Evolutionary conservation across 2,888 invertebrate species (phyloP).

Genomic region (Bhutanitis thaidina): DNA sequence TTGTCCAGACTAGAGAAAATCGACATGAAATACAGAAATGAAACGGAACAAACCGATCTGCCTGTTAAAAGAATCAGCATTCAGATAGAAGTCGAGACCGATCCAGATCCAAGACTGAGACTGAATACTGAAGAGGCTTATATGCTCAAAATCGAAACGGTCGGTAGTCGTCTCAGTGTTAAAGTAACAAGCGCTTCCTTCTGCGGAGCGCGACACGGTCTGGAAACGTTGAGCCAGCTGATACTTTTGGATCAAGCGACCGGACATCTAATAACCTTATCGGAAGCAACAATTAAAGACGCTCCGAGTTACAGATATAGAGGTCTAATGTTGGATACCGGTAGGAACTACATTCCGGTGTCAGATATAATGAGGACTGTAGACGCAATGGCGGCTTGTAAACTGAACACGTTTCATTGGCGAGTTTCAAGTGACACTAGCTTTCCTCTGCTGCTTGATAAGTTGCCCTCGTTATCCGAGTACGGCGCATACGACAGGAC

Average conservation of each 20-base stretch:
- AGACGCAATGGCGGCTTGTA: conserved; percentile 91
- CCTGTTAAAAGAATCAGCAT: conserved; percentile 50
- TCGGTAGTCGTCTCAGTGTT: conserved; percentile 63
- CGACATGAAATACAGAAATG: conserved; percentile 34
- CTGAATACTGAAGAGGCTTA: conserved; percentile 87
- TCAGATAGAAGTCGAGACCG: conserved; percentile 74
- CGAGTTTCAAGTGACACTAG: conserved; percentile 92
- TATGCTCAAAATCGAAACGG: conserved; percentile 74
- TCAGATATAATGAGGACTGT: conserved; percentile 85
- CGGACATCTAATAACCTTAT: conserved; percentile 80
- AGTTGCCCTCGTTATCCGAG: conserved; percentile 85
- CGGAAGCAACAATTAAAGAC: conserved; percentile 84
- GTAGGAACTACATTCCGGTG: conserved; percentile 90
- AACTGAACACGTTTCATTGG: conserved; percentile 96
- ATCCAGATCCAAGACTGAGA: conserved; percentile 77
- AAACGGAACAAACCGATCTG: conserved; percentile 27
- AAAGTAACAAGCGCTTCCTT: conserved; percentile 78
- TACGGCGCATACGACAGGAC: conserved; percentile 90
- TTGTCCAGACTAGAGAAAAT: conserved; percentile 64
- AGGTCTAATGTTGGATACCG: conserved; percentile 93
- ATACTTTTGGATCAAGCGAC: conserved; percentile 85
- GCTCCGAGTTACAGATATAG: conserved; percentile 88
- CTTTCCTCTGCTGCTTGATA: conserved; percentile 88
- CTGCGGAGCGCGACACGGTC: conserved; percentile 86
- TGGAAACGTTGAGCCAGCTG: conserved; percentile 87